Conservation (phyloP, 2,888 invertebrate genomes). For the Apodemia zela region DNA sequence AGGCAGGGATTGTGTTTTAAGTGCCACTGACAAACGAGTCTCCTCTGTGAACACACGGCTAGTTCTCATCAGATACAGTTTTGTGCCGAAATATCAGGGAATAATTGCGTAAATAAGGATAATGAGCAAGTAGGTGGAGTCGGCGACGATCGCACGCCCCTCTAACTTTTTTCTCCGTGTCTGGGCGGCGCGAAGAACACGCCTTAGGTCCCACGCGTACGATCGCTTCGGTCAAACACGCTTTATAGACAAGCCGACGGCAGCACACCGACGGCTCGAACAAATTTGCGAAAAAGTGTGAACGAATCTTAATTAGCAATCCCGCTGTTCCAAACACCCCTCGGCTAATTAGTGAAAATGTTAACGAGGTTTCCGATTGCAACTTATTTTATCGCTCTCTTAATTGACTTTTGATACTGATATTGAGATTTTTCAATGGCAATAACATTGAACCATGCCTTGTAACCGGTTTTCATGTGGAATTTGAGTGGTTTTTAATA, state of each 20-base stretch:
- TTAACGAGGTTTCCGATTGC: constrained; percentile 17
- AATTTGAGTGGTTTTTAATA: constrained; percentile 39
- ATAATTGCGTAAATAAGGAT: constrained; percentile 74
- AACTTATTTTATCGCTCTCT: constrained; percentile 24
- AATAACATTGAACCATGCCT: constrained; percentile 6
- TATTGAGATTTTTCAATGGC: constrained; percentile 17
- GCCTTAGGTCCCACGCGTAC: constrained; percentile 69
- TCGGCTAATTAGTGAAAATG: constrained; percentile 19
- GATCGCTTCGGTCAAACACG: constrained; percentile 57
- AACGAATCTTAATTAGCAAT: constrained; percentile 18
- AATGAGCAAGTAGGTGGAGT: constrained; percentile 76
- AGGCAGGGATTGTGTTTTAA: constrained; percentile 64
- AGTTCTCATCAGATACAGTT: constrained; percentile 47
- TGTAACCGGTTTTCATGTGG: constrained; percentile 26
- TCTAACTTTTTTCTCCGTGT: constrained; percentile 67
- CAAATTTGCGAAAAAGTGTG: constrained; percentile 39
- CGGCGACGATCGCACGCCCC: constrained; percentile 64
- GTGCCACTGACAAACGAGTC: constrained; percentile 72
- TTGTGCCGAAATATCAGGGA: constrained; percentile 66
- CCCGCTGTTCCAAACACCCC: constrained; percentile 2
- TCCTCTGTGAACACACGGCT: constrained; percentile 68
- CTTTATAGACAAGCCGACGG: constrained; percentile 62
- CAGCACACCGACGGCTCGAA: constrained; percentile 58
- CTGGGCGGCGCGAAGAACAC: constrained; percentile 72
- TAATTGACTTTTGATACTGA: constrained; percentile 24